Percentiles rank a stretch among this genome's conserved stretches.
These are phyloP conservation scores for Pelobates fuscus DNA, from an alignment of 2,113 vertebrate species.

Conservation along the genomic window DNA sequence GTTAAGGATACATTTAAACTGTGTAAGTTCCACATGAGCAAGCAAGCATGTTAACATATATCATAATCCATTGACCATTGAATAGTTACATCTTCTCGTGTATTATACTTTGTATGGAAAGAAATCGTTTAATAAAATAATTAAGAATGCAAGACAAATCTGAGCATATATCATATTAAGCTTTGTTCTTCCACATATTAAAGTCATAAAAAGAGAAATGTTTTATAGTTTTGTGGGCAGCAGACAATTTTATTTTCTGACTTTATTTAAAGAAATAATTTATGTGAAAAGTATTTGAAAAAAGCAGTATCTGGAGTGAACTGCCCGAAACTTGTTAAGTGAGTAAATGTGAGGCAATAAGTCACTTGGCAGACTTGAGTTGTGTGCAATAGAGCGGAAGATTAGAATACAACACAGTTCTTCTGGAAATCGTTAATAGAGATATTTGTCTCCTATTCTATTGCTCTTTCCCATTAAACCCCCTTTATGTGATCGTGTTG, in stretches of 20 bases:
- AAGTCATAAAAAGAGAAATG: background rate
- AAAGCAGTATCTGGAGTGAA: constrained; percentile 23
- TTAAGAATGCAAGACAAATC: too few relatives aligned
- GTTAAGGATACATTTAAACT: too few relatives aligned
- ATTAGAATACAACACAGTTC: constrained; percentile 31
- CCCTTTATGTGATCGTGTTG: too few relatives aligned
- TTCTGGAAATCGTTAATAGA: constrained; percentile 23
- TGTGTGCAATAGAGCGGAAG: constrained; percentile 43
- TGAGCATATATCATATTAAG: too few relatives aligned
- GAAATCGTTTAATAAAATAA: too few relatives aligned
- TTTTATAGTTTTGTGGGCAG: constrained; percentile 31
- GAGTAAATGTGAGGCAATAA: constrained; percentile 36
- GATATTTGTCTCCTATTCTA: constrained; percentile 25
- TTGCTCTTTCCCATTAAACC: constrained; percentile 12
- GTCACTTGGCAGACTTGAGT: constrained; percentile 39
- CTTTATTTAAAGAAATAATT: constrained; percentile 34
- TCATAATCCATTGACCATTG: too few relatives aligned
- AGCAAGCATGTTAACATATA: too few relatives aligned
- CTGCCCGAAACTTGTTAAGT: constrained; percentile 22
- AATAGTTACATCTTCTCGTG: too few relatives aligned
- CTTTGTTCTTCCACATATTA: too few relatives aligned
- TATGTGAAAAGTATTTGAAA: constrained; percentile 10
- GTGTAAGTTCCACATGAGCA: too few relatives aligned
- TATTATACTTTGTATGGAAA: too few relatives aligned
- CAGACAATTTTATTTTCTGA: constrained; percentile 22